Conservation (phyloP, 2,888 invertebrate genomes). For the Dicycla oo region DNA sequence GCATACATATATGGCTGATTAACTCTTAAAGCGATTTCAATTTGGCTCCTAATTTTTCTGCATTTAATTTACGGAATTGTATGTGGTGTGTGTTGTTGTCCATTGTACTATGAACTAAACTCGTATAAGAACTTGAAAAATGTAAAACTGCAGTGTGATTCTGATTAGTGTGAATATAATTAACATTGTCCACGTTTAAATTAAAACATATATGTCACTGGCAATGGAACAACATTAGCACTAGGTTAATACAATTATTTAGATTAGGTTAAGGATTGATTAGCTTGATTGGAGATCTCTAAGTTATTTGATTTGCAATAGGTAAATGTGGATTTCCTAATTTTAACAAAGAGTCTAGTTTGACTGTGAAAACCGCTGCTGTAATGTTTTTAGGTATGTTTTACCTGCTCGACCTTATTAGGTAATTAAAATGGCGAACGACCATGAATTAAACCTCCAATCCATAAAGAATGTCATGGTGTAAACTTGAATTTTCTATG, state of each 20-base stretch:
- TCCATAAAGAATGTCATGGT: neutral
- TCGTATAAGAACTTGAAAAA: neutral
- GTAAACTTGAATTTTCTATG: slow-evolving; percentile 9
- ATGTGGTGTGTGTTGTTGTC: neutral
- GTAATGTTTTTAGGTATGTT: slow-evolving; percentile 3
- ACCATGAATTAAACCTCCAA: slow-evolving; percentile 1
- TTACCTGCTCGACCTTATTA: neutral
- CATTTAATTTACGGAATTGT: neutral
- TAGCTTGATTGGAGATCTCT: neutral
- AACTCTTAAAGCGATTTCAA: neutral
- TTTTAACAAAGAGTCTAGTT: neutral
- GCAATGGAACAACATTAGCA: slow-evolving; percentile 11
- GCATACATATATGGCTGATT: slow-evolving; percentile 3
- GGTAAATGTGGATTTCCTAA: neutral
- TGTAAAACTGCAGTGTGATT: neutral
- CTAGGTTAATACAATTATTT: neutral
- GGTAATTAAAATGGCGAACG: neutral
- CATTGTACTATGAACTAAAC: neutral
- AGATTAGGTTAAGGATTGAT: neutral
- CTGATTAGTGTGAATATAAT: slow-evolving; percentile 12
- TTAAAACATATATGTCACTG: slow-evolving; percentile 18
- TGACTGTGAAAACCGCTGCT: neutral
- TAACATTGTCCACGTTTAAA: slow-evolving; percentile 9
- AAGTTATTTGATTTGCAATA: too few species aligned
- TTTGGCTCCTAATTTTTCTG: neutral